These are phyloP conservation scores for Heliornis fulica DNA, from an alignment of 2,113 vertebrate species.

Conservation along the genomic window DNA sequence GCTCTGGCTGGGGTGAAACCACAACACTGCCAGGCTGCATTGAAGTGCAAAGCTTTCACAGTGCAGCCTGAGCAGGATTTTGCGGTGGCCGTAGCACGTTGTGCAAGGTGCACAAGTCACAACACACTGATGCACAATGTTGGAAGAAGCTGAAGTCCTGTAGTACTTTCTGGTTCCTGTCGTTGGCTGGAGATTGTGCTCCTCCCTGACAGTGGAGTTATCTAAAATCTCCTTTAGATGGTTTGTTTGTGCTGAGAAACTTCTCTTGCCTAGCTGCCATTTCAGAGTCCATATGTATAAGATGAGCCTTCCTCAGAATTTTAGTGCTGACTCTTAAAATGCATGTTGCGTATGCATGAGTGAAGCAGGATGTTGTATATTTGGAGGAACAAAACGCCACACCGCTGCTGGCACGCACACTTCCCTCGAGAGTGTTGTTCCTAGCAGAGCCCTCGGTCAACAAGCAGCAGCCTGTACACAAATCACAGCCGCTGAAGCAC, in stretches of 20 bases:
- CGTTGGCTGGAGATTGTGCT: background rate
- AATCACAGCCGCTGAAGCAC: background rate
- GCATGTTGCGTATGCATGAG: background rate
- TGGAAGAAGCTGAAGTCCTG: background rate
- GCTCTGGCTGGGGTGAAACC: too few species aligned
- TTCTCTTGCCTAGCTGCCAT: background rate
- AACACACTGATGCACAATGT: too few species aligned
- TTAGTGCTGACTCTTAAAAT: background rate
- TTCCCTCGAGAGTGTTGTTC: background rate
- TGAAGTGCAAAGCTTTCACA: background rate
- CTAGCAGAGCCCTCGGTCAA: background rate
- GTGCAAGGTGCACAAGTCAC: background rate
- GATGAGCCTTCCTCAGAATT: background rate
- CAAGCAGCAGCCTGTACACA: background rate
- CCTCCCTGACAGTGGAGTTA: background rate
- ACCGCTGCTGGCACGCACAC: fast-evolving
- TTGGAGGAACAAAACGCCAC: background rate
- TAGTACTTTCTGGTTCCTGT: too few species aligned
- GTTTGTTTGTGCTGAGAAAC: background rate
- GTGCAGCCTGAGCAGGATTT: background rate
- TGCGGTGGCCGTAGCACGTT: background rate
- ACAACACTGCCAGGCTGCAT: background rate
- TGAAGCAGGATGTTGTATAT: background rate
- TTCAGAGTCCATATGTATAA: background rate
- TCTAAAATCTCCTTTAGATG: background rate